Conservation (phyloP, 2,113 vertebrate genomes). For the Psephotus haematonotus region DNA sequence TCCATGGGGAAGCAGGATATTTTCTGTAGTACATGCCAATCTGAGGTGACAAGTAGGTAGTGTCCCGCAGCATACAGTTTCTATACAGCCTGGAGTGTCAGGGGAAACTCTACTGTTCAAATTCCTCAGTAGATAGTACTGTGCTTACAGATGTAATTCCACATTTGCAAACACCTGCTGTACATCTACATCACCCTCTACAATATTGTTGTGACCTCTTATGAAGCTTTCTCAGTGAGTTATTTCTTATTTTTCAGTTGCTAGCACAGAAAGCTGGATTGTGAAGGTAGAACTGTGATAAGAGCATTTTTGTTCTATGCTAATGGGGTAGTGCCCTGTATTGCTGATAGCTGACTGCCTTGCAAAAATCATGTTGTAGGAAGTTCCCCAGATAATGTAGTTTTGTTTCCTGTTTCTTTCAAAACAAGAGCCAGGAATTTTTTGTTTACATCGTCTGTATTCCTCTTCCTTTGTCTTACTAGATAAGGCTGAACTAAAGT, state of each 20-base stretch:
- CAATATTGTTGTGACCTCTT: background rate
- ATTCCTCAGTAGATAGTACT: background rate
- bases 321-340: background rate
- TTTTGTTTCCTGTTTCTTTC: slow-evolving; percentile 28
- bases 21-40: background rate
- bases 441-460: background rate
- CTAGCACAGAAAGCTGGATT: background rate
- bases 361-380: background rate
- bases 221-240: background rate
- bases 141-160: background rate
- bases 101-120: background rate
- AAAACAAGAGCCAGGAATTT: background rate
- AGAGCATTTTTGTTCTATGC: background rate
- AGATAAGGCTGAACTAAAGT: background rate
- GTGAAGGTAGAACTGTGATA: background rate
- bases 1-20: accelerated
- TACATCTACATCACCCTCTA: background rate
- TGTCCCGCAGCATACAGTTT: background rate
- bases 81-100: background rate
- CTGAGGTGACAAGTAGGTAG: background rate
- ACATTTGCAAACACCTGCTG: background rate
- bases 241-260: background rate
- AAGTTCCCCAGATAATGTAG: background rate
- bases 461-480: background rate
- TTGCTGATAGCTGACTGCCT: background rate